Evolutionary conservation across 2,888 invertebrate genomes (phyloP), one percentile per base, ranked within the genome.

Genomic region (Bhutanitis thaidina): DNA sequence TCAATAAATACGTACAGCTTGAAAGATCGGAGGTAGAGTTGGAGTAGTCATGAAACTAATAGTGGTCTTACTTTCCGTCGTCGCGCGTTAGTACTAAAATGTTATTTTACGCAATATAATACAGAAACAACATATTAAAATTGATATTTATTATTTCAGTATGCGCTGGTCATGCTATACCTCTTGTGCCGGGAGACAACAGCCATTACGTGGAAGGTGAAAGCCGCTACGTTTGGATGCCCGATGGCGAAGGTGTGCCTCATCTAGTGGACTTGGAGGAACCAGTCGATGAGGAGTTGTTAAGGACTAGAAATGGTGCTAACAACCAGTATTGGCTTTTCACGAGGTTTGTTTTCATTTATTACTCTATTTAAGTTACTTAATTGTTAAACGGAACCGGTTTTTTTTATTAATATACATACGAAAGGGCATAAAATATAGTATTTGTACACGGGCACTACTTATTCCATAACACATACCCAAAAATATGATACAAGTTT

Each of bases 221-320:
- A 37, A 75, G 74, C 56, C 75, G 71, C 13, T 80, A 74, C 58
- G 67, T 80, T 20, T 80, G 76, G 77, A 79, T 80, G 67, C 76
- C 79, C 1, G 76, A 81, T 57, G 70, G 72, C 3, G 67, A 78
- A 3, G 75, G 73, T 2, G 61, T 61, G 0, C 76, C 76, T 0
- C 68, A 67, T 1, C 57, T 81, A 5, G 77, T 80, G 1, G 81
- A 81, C 55, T 63, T 80, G 0, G 51, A 74, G 0, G 69, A 61
- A 20, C 67, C 71, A 0, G 65, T 64, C 0, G 64, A 72, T 16
- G 52, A 67, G 20, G 34, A 32, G 0, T 1, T 56, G 0, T 14
- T 73, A 8, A 59, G 30, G 1, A 47, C 59, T 12, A 67, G 69
- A 50, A 73, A 71, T 45, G 77, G 77, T 7, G 75, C 73, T 1